Evolutionary conservation across 2,888 invertebrate genomes (phyloP).

Genomic region (Taphrorychus bicolor): DNA sequence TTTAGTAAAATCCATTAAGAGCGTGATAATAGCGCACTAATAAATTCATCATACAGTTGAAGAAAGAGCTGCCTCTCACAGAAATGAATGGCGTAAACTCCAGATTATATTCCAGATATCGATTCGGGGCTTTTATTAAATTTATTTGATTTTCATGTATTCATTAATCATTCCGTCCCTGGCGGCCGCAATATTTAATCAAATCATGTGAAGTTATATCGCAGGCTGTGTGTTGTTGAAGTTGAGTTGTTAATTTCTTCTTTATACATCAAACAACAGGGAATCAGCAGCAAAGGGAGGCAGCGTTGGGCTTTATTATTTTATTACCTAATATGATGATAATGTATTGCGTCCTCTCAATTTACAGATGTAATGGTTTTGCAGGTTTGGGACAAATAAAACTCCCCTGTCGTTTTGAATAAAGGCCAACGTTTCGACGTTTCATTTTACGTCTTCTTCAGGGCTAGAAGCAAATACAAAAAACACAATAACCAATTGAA

Average conservation of each 20-base stretch:
- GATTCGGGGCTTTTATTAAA: slow-evolving; percentile 5
- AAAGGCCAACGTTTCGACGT: too few species aligned
- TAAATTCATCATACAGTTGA: not conserved
- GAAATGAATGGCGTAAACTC: not conserved
- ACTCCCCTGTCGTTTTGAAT: too few species aligned
- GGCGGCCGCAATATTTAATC: slow-evolving; percentile 6
- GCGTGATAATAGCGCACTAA: not conserved
- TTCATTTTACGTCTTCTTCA: too few species aligned
- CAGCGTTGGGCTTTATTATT: not conserved
- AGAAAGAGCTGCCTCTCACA: not conserved
- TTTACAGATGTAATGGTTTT: too few species aligned
- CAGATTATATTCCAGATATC: slow-evolving; percentile 1
- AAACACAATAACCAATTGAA: too few species aligned
- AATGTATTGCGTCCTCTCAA: too few species aligned
- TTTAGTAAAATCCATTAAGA: not conserved
- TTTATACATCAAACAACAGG: not conserved
- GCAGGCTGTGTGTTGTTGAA: not conserved
- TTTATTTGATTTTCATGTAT: slow-evolving; percentile 1
- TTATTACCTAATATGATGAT: not conserved
- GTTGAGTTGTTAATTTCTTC: not conserved
- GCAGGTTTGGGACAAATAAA: too few species aligned
- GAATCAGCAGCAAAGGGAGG: not conserved
- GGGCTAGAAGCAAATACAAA: too few species aligned
- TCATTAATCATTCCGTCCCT: not conserved
- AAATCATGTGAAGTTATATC: slow-evolving; percentile 3